Evolutionary conservation across 2,888 invertebrate species (phyloP), one percentile per base, ranked within the genome.

Genomic region (Nymphalis c-album): DNA sequence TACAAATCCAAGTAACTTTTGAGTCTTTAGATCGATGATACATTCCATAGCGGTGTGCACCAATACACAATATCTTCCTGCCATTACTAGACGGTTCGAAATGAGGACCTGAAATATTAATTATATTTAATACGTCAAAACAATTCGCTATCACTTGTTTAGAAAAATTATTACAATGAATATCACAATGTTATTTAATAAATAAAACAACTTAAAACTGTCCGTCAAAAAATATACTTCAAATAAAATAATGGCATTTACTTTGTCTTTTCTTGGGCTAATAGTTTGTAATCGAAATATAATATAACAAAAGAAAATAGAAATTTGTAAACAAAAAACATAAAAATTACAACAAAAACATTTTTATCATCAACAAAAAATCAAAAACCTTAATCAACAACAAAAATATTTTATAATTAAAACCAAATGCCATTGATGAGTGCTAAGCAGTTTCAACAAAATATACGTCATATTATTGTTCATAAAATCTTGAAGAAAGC

Each of bases 1-100:
- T 71, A 46, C 77, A 77, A 7, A 71, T 69, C 76, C 77, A 77
- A 7, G 67, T 64, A 22, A 47, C 59, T 45, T 67, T 74, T 16
- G 69, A 67, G 0, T 70, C 71, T 4, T 59, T 68, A 0, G 66
- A 63, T 5, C 70, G 57, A 16, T 73, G 65, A 63, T 75, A 74
- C 45, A 73, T 64, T 13, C 74, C 72, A 63, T 73, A 78, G 7
- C 76, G 68, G 58, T 74, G 65, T 17, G 35, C 13, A 8, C 69
- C 71, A 17, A 75, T 62, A 22, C 74, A 75, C 10, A 76, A 18
- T n/a, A 74, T 69, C 58, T 67, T 57, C 20, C 68, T 71, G 16
- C 70, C 74, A 20, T 70, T 67, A n/a, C 63, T 50, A 1, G 75
- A 74, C 13, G 48, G 69, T 26, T 64, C 46, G 51, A 77, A 79